Evolutionary conservation across 1,140 invertebrate species (phyloP).

Genomic region (Drosophila micromelanica): DNA sequence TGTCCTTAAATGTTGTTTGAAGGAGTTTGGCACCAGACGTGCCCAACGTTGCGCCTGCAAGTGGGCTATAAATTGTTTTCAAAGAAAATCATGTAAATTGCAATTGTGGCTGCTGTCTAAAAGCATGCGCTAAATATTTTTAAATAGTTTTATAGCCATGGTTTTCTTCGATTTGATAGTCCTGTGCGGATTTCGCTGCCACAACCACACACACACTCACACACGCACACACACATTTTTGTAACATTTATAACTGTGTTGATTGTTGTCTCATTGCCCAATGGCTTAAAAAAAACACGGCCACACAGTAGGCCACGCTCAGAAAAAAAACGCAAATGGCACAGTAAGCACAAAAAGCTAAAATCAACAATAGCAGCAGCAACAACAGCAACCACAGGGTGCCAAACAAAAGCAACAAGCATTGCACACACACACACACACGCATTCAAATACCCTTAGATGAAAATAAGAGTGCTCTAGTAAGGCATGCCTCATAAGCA

Average conservation of each 20-base stretch:
- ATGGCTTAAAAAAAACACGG: conserved; percentile 6
- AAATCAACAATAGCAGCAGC: conserved; percentile 42
- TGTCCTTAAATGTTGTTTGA: conserved; percentile 27
- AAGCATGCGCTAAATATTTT: conserved; percentile 8
- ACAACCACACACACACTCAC: conserved; percentile 11
- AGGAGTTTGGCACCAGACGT: background rate
- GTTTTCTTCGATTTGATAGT: conserved; percentile 14
- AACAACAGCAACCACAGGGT: conserved; percentile 11
- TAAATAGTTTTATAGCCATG: conserved; percentile 24
- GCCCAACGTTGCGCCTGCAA: background rate
- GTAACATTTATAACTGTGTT: conserved; percentile 37
- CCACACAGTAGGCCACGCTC: conserved; percentile 53
- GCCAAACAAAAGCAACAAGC: conserved; percentile 60
- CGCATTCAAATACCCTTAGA: conserved; percentile 2
- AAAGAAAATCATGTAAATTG: conserved; percentile 29
- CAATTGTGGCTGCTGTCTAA: conserved; percentile 39
- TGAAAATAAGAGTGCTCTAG: background rate
- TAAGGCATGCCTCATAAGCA: no score
- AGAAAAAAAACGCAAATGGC: conserved; percentile 76
- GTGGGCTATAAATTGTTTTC: conserved; percentile 15
- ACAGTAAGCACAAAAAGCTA: conserved; percentile 37
- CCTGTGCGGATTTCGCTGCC: conserved; percentile 13
- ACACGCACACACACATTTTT: conserved; percentile 9
- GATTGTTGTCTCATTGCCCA: conserved; percentile 30
- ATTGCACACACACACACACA: conserved; percentile 37